These are phyloP conservation scores for Saguinus imperator DNA, from an alignment of 2,113 vertebrate genomes.

Conservation along the genomic window DNA sequence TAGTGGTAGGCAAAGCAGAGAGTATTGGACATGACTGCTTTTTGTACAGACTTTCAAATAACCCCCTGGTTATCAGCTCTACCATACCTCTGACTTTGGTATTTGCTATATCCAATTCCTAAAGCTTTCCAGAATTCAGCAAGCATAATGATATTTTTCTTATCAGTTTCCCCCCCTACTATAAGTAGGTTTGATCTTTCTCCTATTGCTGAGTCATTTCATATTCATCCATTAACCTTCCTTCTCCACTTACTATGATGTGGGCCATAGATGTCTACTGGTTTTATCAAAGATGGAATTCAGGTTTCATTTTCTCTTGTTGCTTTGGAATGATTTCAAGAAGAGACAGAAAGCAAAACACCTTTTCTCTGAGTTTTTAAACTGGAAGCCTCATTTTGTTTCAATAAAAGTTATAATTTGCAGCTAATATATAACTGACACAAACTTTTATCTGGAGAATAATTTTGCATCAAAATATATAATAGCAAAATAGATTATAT, in stretches of 20 bases:
- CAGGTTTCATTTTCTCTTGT: background rate
- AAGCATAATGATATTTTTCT: background rate
- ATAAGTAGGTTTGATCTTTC: background rate
- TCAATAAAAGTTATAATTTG: constrained; percentile 43
- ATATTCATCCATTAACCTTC: background rate
- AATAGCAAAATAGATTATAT: constrained; percentile 56
- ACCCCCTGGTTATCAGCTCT: background rate
- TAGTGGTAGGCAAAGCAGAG: background rate
- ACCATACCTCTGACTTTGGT: background rate
- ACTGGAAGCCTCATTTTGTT: constrained; percentile 33
- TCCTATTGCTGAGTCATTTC: background rate
- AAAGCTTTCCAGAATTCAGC: background rate
- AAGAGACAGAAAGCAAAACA: background rate
- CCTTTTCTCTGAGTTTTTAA: constrained; percentile 39
- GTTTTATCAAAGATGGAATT: constrained; percentile 17
- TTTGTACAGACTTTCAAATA: background rate
- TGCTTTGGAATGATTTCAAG: background rate
- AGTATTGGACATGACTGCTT: background rate
- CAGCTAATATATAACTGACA: background rate
- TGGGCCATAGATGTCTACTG: background rate
- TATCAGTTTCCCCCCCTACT: background rate
- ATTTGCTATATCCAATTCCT: background rate
- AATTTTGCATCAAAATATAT: constrained; percentile 36
- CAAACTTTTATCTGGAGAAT: constrained; percentile 44
- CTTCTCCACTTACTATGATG: background rate